Evolutionary conservation across 2,797 vertebrate species (phyloP), one percentile per base, ranked within the genome.

Genomic region (Lagorchestes hirsutus): DNA sequence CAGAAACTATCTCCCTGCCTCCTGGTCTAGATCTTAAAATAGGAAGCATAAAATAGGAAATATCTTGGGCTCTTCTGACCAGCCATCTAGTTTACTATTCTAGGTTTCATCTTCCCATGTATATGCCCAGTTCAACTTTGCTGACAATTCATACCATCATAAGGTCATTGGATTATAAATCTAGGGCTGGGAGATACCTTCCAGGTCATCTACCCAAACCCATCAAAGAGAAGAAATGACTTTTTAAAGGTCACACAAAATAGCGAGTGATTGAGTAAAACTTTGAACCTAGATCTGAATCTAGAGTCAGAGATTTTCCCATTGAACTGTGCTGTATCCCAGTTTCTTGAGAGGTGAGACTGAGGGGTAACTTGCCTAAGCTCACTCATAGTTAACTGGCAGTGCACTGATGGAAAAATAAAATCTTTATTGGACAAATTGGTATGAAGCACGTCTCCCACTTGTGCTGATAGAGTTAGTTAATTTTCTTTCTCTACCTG

Each of bases 221-320:
- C 22, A 46, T 24, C 8, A n/a, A 13, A 67, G 62, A n/a, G 34
- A 82, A 82, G 46, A 82, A 82, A 10, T 24, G 6, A 9, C 3
- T 82, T 82, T 46, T 40, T 27, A 82, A 46, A 46, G 22, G n/a
- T 46, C 40, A 82, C 40, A 82, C 22, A 82, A 82, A 82, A 24
- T 27, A 46, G 40, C 40, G 46, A 46, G 22, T 11, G 22, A 2
- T 18, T 3, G 8, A 46, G 22, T 18, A 82, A 8, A 24, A 82
- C 87, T 92, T 22, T 55, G 27, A 93, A 96, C 90, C 9, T 12
- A 46, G 54, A 54, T 95, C 31, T 94, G 62, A 90, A n/a, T 94
- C n/a, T 55, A 90, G 2, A 95, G 24, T 2, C n/a, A 82, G 40
- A 46, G n/a, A 62, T 40, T 74, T 40, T 8, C 8, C n/a, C n/a